A percentile compares a stretch with the other conserved stretches of the same genome.
Conservation (phyloP, 2,797 vertebrate species). For the Myiotriccus ornatus region DNA sequence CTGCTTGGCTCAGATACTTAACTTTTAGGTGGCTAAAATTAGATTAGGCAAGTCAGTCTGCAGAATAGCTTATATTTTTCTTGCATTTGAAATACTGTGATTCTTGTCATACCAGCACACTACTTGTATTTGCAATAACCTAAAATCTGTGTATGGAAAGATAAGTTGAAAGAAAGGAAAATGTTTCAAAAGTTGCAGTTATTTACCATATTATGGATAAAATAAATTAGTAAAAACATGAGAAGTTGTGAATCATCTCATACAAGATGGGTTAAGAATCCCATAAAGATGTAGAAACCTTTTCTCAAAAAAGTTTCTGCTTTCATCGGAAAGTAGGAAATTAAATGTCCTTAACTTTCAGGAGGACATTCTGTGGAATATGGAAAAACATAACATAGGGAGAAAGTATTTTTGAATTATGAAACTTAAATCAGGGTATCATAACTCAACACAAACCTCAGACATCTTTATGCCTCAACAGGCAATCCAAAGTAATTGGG, state of each 20-base stretch:
- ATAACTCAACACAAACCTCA: not conserved
- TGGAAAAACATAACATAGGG: not conserved
- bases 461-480: not conserved
- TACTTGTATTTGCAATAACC: not conserved
- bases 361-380: not conserved
- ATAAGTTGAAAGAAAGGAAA: not conserved
- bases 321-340: not conserved
- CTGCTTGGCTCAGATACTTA: not conserved
- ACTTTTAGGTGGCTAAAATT: not conserved
- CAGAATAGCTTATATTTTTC: not conserved
- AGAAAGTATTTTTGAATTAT: not conserved
- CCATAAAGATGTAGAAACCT: not conserved
- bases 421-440: rapidly evolving
- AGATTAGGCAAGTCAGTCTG: not conserved
- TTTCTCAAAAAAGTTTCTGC: not conserved
- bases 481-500: not conserved
- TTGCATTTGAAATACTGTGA: not conserved
- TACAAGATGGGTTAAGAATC: not conserved
- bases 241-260: not conserved
- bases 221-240: not conserved
- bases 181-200: not conserved
- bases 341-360: not conserved
- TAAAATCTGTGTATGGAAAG: not conserved
- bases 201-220: not conserved
- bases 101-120: not conserved